phyloP scores from a whole-genome alignment of 1,140 invertebrate species.

The Ceratina australensis region DNA sequence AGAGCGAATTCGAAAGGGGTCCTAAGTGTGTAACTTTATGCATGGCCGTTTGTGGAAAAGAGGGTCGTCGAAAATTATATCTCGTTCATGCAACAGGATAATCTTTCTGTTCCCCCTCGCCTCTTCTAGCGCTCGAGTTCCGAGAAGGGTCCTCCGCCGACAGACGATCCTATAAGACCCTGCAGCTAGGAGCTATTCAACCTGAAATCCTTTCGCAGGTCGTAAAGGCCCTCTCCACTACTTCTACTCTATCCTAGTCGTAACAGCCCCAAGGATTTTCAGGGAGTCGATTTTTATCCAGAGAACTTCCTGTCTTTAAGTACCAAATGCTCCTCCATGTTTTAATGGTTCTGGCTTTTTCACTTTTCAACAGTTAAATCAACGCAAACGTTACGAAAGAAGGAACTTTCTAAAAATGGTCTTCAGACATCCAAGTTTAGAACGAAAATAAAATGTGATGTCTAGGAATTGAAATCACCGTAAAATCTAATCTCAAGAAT shows the following conservation, averaged over 20 bases:
- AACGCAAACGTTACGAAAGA: background rate
- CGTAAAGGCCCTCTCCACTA: slow-evolving; percentile 40
- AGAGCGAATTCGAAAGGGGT: too few relatives aligned
- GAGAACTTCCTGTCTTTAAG: background rate
- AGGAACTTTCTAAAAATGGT: slow-evolving; percentile 22
- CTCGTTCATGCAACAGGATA: slow-evolving; percentile 37
- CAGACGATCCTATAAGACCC: slow-evolving; percentile 48
- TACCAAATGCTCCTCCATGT: too few relatives aligned
- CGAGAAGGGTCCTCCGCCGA: slow-evolving; percentile 42
- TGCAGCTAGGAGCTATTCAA: slow-evolving; percentile 40
- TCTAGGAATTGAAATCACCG: too few relatives aligned
- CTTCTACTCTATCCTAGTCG: slow-evolving; percentile 11
- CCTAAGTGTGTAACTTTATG: slow-evolving; percentile 2
- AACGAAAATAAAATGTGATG: background rate
- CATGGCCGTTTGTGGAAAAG: slow-evolving; percentile 5
- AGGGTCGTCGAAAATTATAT: slow-evolving; percentile 30
- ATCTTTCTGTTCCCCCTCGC: slow-evolving; percentile 25
- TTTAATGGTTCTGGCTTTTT: too few relatives aligned
- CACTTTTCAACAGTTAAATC: too few relatives aligned
- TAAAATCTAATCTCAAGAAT: background rate
- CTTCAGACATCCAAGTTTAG: background rate
- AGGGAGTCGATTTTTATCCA: background rate
- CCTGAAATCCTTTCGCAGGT: slow-evolving; percentile 57
- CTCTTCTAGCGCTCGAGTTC: slow-evolving; percentile 36
- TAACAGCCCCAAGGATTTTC: background rate